Conservation (phyloP, 2,797 vertebrate genomes). For the Smutsia temminckii region DNA sequence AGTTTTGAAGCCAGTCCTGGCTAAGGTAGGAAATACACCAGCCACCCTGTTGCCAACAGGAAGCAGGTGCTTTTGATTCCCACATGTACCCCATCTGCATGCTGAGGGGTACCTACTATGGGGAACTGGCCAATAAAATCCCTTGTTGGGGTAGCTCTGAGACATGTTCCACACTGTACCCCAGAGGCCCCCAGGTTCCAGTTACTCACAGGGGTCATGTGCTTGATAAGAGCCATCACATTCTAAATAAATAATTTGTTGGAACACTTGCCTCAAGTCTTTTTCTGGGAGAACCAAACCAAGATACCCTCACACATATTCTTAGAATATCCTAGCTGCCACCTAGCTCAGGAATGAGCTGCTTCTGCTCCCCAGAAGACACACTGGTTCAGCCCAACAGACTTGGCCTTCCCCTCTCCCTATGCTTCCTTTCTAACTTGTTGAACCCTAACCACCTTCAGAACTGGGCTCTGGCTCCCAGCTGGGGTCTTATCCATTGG, state of each 20-base stretch:
- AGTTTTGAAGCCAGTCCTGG: neutral
- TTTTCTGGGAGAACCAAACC: neutral
- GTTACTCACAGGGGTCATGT: neutral
- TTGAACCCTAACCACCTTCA: neutral
- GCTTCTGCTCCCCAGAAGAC: neutral
- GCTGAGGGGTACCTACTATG: neutral
- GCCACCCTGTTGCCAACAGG: neutral
- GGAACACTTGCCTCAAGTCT: neutral
- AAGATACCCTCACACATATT: neutral
- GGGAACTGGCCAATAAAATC: neutral
- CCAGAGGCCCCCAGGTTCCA: neutral
- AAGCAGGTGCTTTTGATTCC: neutral
- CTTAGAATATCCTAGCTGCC: neutral
- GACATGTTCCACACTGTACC: neutral
- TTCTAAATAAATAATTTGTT: neutral
- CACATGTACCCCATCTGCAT: neutral
- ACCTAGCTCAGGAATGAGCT: neutral
- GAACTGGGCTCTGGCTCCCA: neutral
- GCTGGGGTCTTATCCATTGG: neutral
- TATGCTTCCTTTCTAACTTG: neutral
- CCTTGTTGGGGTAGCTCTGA: neutral
- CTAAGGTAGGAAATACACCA: neutral
- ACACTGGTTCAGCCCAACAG: neutral
- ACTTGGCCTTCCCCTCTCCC: neutral
- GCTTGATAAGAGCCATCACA: neutral